Evolutionary conservation across 2,797 vertebrate species (phyloP).

Genomic region (Macrochelys suwanniensis): DNA sequence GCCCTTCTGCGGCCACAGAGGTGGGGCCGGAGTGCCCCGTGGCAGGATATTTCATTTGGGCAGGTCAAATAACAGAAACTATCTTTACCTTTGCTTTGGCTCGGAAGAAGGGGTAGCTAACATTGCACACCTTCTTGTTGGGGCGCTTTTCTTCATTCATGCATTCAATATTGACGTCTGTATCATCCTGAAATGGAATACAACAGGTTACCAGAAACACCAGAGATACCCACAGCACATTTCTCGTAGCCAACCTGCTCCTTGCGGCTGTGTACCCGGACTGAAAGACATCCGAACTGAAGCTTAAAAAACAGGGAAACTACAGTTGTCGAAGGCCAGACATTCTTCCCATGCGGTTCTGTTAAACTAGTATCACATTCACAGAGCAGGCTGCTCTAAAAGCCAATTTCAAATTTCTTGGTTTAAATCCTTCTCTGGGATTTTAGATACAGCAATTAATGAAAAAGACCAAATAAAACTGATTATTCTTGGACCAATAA

Average conservation of each 20-base stretch:
- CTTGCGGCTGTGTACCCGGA: not conserved
- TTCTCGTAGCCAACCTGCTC: not conserved
- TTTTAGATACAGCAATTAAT: accelerated
- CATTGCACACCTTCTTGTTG: conserved; percentile 89
- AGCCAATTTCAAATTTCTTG: not conserved
- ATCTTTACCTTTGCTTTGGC: conserved; percentile 88
- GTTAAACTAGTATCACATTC: accelerated
- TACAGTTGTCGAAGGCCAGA: accelerated
- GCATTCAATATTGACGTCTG: conserved; percentile 92
- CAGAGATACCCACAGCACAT: not conserved
- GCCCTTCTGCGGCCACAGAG: not conserved
- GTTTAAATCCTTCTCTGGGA: not conserved
- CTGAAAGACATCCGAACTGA: not conserved
- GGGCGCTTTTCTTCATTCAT: conserved; percentile 81
- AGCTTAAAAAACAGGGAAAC: accelerated
- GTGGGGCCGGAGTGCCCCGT: not conserved
- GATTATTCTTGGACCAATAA: accelerated
- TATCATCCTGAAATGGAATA: conserved; percentile 85
- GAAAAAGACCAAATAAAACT: not conserved
- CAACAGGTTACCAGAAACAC: accelerated
- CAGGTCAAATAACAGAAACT: not conserved
- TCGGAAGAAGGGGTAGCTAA: conserved; percentile 95
- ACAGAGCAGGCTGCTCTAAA: not conserved
- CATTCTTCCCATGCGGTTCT: not conserved
- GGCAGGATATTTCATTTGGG: no score